A percentile compares a stretch with the other conserved stretches of the same genome.
Evolutionary conservation across 2,797 vertebrate genomes (phyloP).

Genomic region (Zalophus californianus): DNA sequence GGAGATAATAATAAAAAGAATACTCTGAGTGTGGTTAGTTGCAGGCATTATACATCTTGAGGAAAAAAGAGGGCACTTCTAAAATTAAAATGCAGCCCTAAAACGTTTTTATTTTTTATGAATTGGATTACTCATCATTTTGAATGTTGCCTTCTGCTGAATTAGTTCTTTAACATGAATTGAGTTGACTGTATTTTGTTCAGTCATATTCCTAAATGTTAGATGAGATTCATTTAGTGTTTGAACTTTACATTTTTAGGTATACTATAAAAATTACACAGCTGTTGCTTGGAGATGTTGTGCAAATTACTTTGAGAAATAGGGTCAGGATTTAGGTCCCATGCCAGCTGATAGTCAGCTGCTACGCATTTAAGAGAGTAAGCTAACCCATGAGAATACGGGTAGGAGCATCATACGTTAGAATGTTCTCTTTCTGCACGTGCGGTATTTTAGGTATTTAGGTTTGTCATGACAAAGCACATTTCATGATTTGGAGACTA

Average conservation of each 20-base stretch:
- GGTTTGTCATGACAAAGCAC: not conserved
- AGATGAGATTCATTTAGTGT: slow-evolving; percentile 68
- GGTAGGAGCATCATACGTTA: not conserved
- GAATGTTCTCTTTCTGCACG: not conserved
- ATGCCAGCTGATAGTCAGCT: slow-evolving; percentile 64
- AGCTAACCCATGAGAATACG: not conserved
- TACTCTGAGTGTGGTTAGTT: not conserved
- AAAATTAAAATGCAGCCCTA: slow-evolving; percentile 55
- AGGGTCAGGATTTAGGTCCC: slow-evolving; percentile 54
- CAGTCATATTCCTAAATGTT: slow-evolving; percentile 65
- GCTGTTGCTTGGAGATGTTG: slow-evolving; percentile 72
- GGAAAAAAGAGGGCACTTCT: slow-evolving; percentile 55
- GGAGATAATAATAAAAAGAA: slow-evolving; percentile 9
- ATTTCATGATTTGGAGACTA: not conserved
- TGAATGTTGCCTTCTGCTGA: slow-evolving; percentile 70
- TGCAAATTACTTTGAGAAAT: slow-evolving; percentile 61
- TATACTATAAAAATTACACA: slow-evolving; percentile 73
- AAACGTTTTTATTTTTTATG: slow-evolving; percentile 68
- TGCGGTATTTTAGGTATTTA: not conserved
- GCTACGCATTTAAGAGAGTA: slow-evolving; percentile 26
- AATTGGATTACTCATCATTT: slow-evolving; percentile 73
- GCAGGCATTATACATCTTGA: slow-evolving; percentile 5
- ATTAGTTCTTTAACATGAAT: slow-evolving; percentile 64
- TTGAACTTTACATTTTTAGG: slow-evolving; percentile 76
- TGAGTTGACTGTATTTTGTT: slow-evolving; percentile 63